Percentiles rank a stretch among this genome's conserved stretches.
These are phyloP conservation scores for Acleris cristana DNA, from an alignment of 2,888 invertebrate genomes.

Conservation along the genomic window DNA sequence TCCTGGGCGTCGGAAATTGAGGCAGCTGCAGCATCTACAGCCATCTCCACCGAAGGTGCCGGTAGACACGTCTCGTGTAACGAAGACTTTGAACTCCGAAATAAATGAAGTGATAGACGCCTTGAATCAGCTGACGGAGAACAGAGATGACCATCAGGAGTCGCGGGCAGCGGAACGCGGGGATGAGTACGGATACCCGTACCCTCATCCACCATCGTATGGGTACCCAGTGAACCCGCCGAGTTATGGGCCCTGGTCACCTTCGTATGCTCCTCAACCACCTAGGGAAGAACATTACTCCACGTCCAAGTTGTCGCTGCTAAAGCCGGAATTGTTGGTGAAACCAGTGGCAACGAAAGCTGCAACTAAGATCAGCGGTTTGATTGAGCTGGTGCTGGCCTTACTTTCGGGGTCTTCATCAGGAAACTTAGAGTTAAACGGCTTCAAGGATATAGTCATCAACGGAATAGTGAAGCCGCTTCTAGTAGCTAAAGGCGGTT, in stretches of 20 bases:
- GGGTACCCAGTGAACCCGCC: constrained; percentile 40
- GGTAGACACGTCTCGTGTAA: constrained; percentile 39
- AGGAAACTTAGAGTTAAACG: constrained; percentile 58
- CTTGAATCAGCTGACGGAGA: constrained; percentile 50
- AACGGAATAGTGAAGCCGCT: constrained; percentile 72
- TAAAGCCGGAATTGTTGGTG: constrained; percentile 56
- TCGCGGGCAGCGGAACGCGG: constrained; percentile 44
- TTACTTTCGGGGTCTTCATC: constrained; percentile 61
- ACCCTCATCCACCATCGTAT: constrained; percentile 37
- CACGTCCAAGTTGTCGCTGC: constrained; percentile 49
- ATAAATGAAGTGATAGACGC: constrained; percentile 53
- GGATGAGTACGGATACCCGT: constrained; percentile 40
- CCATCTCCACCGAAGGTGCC: constrained; percentile 42
- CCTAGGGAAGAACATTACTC: constrained; percentile 22
- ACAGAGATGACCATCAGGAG: constrained; percentile 45
- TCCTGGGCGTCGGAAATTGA: constrained; percentile 33
- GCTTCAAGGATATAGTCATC: constrained; percentile 66
- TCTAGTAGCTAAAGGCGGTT: constrained; percentile 63
- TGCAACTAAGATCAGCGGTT: constrained; percentile 62
- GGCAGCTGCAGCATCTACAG: constrained; percentile 20
- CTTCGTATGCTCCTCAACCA: constrained; percentile 2
- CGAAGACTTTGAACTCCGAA: constrained; percentile 45
- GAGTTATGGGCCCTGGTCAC: background rate
- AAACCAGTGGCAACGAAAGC: constrained; percentile 62
- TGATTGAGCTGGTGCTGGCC: constrained; percentile 63